Base-by-base conservation (phyloP, 2,888 invertebrate genomes). In the Trichogramma evanescens region DNA sequence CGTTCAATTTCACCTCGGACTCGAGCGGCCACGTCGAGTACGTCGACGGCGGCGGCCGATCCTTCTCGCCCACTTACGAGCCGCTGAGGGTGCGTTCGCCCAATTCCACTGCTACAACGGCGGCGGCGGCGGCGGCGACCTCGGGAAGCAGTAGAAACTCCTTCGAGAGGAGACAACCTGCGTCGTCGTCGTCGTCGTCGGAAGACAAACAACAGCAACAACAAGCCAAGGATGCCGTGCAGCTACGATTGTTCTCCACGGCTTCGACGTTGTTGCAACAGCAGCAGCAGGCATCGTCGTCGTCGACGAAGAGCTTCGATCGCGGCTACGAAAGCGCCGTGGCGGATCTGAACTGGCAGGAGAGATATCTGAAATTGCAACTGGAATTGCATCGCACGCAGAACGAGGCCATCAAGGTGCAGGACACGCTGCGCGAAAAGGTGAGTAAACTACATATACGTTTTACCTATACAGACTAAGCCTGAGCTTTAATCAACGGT, bases 361-460 rank as follows among this genome's bases (percentile, higher is more conserved):
- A 93, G 79, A 82, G 91, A 59, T 94, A 93, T 74, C 78, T 92
- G 71, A 89, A 91, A 75, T 79, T 95, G 68, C 93, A 94, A 78
- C 79, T 91, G 71, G 93, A 94, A 75, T 79, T 94, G 69, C 92
- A 93, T 74, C 82, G 92, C 66, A 93, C 91, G 74, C 85, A 91
- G 70, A 87, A 89, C 70, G 93, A 94, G 80, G 92, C 93, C 2
- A 89, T 90, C 63, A 85, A 91, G 72, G 91, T 93, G 57, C 83
- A 93, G 54, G 91, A 93, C 73, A 89, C 93, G 86, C 86, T 95
- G 62, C 82, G 92, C 74, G 92, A 93, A 81, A 94, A 94, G 91
- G 94, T 94, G 74, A 80, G 84, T 70, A 5, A 39, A 4, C 9
- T 9, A 4, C 50, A 6, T 8, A 8, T 38, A 10, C 26, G 26